Evolutionary conservation across 2,113 vertebrate species (phyloP), one percentile per base, ranked within the genome.

Genomic region (Limanda limanda): DNA sequence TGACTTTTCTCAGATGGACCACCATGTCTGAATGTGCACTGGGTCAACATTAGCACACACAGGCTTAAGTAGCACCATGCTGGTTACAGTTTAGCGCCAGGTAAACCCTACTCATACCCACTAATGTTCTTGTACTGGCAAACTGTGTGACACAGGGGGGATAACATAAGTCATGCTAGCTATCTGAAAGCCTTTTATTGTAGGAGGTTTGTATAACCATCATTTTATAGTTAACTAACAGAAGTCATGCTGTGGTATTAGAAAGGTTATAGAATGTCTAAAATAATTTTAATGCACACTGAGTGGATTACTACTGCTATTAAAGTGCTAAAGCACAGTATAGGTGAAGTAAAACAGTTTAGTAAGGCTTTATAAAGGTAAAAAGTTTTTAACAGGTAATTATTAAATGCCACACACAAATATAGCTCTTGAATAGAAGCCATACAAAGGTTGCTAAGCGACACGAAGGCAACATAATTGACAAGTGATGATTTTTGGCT

Each of bases 31-130:
- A 93, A 95, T 95, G 93, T 87, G 85, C 82, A 84, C 78, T 94
- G 94, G 96, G 95, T 97, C 95, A 95, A 93, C 94, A 92, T 95
- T 95, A 96, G 95, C 95, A 95, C 94, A 91, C 92, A 94, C 95
- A 92, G 94, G 94, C 95, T 96, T 96, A 65, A 15, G 45, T 24
- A 95, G 95, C 94, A 92, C 92, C 82, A 81, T n/a, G 85, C 92
- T 91, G 86, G 90, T 92, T 90, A 93, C 95, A 93, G 92, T 94
- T 95, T 94, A 95, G 93, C 91, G 88, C 92, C 87, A 92, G 92
- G 93, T 95, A 93, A 95, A 86, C 83, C 94, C 81, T 93, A 92
- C 90, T 95, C 95, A n/a, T n/a, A n/a, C n/a, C n/a, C n/a, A n/a
- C 63, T 76, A 72, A 84, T 85, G 76, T 51, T 74, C 56, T 9